phyloP scores from a whole-genome alignment of 2,113 vertebrate genomes.

The Xiphophorus couchianus region DNA sequence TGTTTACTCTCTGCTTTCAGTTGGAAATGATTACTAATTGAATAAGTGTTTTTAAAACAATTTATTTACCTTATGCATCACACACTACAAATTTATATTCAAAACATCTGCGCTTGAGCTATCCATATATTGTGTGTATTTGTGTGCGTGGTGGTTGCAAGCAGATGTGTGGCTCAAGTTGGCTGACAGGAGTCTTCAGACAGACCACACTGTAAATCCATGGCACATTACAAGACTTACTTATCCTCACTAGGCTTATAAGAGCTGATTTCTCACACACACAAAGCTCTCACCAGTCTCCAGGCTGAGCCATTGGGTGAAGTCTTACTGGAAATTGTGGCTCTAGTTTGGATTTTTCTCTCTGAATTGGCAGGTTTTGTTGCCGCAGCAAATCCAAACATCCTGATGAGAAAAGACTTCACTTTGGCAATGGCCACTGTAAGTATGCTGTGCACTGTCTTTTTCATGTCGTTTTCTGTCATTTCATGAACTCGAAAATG shows the following conservation, averaged over 20 bases:
- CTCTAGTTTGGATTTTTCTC: slow-evolving; percentile 62
- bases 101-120: background rate
- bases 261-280: slow-evolving; percentile 59
- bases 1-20: background rate
- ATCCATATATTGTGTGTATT: slow-evolving; percentile 9
- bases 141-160: background rate
- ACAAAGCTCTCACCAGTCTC: slow-evolving; percentile 25
- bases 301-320: slow-evolving; percentile 36
- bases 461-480: background rate
- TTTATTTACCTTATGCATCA: background rate
- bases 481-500: background rate
- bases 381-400: slow-evolving; percentile 95
- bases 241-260: slow-evolving; percentile 70
- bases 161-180: slow-evolving; percentile 54
- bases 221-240: slow-evolving; percentile 71
- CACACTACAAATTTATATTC: background rate
- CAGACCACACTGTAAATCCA: slow-evolving; percentile 71
- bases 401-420: slow-evolving; percentile 93
- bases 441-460: slow-evolving; percentile 76
- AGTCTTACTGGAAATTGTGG: slow-evolving; percentile 50
- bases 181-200: slow-evolving; percentile 59
- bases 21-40: background rate
- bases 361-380: slow-evolving; percentile 89
- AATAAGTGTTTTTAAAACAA: background rate
- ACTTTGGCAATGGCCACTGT: slow-evolving; percentile 97